These are phyloP conservation scores for Sardinella longiceps DNA, from an alignment of 2,797 vertebrate genomes.

Conservation along the genomic window DNA sequence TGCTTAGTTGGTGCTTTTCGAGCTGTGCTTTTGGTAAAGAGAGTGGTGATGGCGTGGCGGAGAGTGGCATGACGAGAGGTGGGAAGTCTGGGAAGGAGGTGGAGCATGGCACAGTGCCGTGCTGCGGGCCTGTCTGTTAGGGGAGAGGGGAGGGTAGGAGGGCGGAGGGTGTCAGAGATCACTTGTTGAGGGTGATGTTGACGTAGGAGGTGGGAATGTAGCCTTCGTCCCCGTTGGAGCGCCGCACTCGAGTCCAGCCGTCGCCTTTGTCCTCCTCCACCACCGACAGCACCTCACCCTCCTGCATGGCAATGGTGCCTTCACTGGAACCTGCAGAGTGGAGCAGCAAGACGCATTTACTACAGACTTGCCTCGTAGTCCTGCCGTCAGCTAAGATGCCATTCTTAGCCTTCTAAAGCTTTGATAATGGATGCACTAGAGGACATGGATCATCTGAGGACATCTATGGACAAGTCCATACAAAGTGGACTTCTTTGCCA, in stretches of 20 bases:
- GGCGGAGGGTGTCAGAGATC: slow-evolving; percentile 58
- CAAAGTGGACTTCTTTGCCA: too few relatives aligned
- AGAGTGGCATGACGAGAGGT: slow-evolving; percentile 14
- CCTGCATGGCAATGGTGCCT: slow-evolving; percentile 88
- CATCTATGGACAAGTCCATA: too few relatives aligned
- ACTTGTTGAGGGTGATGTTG: slow-evolving; percentile 78
- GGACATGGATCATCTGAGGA: too few relatives aligned
- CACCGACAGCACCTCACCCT: slow-evolving; percentile 84
- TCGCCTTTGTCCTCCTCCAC: slow-evolving; percentile 92
- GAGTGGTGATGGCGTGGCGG: not conserved
- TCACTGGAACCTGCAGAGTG: slow-evolving; percentile 82
- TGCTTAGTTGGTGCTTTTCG: slow-evolving; percentile 34
- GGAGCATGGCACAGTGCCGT: not conserved
- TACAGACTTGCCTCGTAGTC: too few relatives aligned
- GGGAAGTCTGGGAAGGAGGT: not conserved
- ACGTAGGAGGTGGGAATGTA: slow-evolving; percentile 91
- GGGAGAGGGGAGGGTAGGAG: too few relatives aligned
- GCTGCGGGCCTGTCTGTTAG: slow-evolving; percentile 23
- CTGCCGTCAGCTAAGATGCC: too few relatives aligned
- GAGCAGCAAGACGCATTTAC: not conserved
- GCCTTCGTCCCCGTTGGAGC: slow-evolving; percentile 85
- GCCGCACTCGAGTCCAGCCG: slow-evolving; percentile 87
- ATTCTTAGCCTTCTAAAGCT: not conserved
- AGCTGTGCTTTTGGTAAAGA: slow-evolving; percentile 31
- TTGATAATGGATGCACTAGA: too few relatives aligned